Base-by-base conservation (phyloP, 2,797 vertebrate genomes). In the Coluber constrictor region DNA sequence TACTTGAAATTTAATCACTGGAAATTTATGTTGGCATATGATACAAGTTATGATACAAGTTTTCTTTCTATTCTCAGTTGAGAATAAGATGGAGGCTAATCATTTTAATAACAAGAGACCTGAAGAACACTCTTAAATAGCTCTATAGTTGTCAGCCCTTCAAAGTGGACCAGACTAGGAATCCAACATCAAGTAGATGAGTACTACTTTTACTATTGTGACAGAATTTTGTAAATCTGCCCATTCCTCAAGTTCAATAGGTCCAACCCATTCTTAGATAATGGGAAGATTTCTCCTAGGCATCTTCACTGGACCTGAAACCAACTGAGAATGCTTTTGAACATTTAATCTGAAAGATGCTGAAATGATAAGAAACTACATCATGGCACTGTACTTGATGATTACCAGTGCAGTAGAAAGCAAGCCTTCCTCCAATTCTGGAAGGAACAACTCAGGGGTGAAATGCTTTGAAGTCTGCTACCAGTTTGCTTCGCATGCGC, bases 401-500 rank as follows among this genome's bases (percentile, higher is more conserved):
- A 47, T 25, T 79, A 43, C 20, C 74, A 43, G 20, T 43, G 20
- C 20, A 79, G 37, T 43, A 5, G 37, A 79, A 79, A 23, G 18
- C 23, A 47, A 25, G 20, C 20, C 74, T 79, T 43, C 32, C 16
- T 74, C 32, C 8, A 79, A 43, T 20, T 43, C 20, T 43, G 37
- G 74, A 79, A 20, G 20, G 74, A 79, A 79, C 37, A 79, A 9
- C 5, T 6, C 47, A 51, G 47, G 43, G 47, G 47, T 51, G 47
- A 51, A 51, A 51, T 51, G 6, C 47, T 51, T 6, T 51, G 47
- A 51, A 51, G 47, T 51, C 47, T 51, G 47, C 47, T 51, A 51
- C 47, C 6, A 6, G 47, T 7, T 51, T 6, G 0, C 1, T 51
- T 51, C 7, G 47, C 5, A 6, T 51, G 47, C 0, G 7, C 47